Evolutionary conservation across 2,113 vertebrate species (phyloP), one percentile per base, ranked within the genome.

Genomic region (Odobenus rosmarus): DNA sequence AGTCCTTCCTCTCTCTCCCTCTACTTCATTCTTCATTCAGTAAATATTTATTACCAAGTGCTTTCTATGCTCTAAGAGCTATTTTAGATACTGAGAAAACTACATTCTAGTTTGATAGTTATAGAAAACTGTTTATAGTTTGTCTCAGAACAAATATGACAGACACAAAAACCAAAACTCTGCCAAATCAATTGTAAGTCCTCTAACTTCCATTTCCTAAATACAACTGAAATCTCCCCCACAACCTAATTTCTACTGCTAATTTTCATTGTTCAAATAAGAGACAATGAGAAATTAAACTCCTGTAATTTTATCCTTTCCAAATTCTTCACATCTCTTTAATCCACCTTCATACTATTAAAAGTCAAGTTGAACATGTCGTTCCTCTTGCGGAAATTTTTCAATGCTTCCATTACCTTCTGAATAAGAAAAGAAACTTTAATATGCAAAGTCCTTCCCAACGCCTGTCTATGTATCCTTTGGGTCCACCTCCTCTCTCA

Each of bases 1-100:
- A 69, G 71, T 14, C 42, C 42, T 67, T 53, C 76, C 69, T 94
- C n/a, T 49, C 18, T 7, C 31, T 74, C 18, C 64, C 80, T 57
- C 53, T 79, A 53, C 49, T 82, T 46, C 62, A 36, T 76, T 95
- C 51, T 39, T 90, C 33, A 89, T 26, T 72, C 39, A 84, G 85
- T 59, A 79, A 87, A 84, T 90, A 88, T 85, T 95, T 92, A 91
- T 95, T 92, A 91, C 69, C 59, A 83, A 94, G 33, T 39, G 36
- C 12, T 28, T 92, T 64, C 59, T 83, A 81, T 84, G 72, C 59
- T 31, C 67, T 28, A 93, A 96, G 61, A 94, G 62, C 67, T 90
- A 84, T n/a, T 94, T 96, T 84, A 96, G 61, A 94, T 74, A 84
- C 10, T 51, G 36, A 85, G 82, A 72, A 88, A 84, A 83, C 36